These are phyloP conservation scores for Coilia nasus DNA, from an alignment of 2,797 vertebrate genomes.

Conservation along the genomic window DNA sequence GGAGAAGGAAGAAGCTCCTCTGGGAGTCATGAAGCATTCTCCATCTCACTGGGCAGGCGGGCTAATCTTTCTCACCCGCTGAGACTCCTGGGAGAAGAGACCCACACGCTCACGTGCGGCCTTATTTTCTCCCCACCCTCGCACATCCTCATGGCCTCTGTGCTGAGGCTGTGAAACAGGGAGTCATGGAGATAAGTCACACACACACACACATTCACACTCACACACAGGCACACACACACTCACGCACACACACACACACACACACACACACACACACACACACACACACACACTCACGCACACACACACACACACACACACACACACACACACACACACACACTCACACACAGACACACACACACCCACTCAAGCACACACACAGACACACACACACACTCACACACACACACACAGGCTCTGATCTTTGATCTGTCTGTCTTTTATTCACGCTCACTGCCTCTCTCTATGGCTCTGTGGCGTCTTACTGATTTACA, in stretches of 20 bases:
- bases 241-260: too few relatives aligned
- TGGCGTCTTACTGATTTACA: not conserved
- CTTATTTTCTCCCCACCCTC: not conserved
- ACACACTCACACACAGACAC: not conserved
- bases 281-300: too few relatives aligned
- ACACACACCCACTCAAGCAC: too few relatives aligned
- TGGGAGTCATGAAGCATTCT: not conserved
- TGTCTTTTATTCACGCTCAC: not conserved
- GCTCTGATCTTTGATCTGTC: not conserved
- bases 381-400: too few relatives aligned
- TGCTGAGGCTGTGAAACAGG: too few relatives aligned
- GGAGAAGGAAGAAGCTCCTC: not conserved
- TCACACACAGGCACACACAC: not conserved
- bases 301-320: too few relatives aligned
- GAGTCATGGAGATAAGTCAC: too few relatives aligned
- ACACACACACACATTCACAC: too few relatives aligned
- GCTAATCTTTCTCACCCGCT: conserved; percentile 21
- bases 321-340: not conserved
- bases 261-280: not conserved
- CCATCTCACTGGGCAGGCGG: not conserved
- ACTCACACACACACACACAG: not conserved
- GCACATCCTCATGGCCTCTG: not conserved
- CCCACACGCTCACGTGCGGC: not conserved
- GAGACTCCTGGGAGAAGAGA: too few relatives aligned
- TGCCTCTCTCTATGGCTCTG: not conserved